Evolutionary conservation across 1,140 invertebrate species (phyloP).

Genomic region (Ephestia elutella): DNA sequence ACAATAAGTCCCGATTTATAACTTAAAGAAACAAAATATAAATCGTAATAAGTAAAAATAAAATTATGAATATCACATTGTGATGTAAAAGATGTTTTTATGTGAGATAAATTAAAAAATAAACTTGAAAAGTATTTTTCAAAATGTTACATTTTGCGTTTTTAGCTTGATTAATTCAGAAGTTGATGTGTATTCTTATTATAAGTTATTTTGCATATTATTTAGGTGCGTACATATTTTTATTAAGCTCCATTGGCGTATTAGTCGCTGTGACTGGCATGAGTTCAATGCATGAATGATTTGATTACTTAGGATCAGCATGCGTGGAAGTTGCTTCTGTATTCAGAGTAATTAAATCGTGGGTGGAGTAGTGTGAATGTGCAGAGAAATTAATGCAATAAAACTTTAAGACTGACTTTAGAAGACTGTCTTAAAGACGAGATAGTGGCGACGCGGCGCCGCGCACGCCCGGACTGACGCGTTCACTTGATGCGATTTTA

Average conservation of each 20-base stretch:
- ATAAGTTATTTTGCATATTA: conserved; percentile 60
- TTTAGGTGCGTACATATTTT: conserved; percentile 43
- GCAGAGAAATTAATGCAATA: conserved; percentile 66
- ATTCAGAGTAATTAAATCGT: conserved; percentile 3
- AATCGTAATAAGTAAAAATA: conserved; percentile 39
- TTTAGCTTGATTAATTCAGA: conserved; percentile 56
- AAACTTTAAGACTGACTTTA: conserved; percentile 71
- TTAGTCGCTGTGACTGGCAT: conserved; percentile 6
- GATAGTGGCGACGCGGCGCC: conserved; percentile 17
- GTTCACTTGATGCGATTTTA: conserved; percentile 11
- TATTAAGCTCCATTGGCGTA: conserved; percentile 20
- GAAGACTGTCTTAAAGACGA: conserved; percentile 69
- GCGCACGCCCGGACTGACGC: conserved; percentile 5
- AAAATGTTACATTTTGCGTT: conserved; percentile 64
- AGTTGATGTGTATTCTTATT: conserved; percentile 44
- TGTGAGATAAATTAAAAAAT: conserved; percentile 62
- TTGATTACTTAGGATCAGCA: no score
- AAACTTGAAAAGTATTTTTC: conserved; percentile 71
- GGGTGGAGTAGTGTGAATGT: conserved; percentile 16
- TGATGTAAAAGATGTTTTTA: conserved; percentile 70
- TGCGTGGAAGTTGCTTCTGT: no score
- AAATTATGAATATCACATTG: conserved; percentile 56
- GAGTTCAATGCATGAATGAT: background rate
- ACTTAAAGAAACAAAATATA: conserved; percentile 31
- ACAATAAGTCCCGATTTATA: conserved; percentile 8